Conservation (phyloP, 2,888 invertebrate genomes). For the Agrochola macilenta region DNA sequence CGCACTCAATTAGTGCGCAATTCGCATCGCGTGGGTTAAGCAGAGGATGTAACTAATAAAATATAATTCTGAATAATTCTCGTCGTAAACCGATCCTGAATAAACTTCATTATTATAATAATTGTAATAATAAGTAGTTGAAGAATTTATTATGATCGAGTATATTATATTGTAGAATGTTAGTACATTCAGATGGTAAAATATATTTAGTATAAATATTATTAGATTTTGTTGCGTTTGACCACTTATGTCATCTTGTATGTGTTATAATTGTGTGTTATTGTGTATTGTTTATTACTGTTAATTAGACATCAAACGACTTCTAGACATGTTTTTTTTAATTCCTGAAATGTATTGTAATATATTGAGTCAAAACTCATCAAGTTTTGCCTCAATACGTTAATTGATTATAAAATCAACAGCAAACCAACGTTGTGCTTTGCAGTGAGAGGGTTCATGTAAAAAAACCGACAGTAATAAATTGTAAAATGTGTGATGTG, state of each 20-base stretch:
- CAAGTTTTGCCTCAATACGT: too few relatives aligned
- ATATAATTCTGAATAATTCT: constrained; percentile 36
- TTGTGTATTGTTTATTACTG: too few relatives aligned
- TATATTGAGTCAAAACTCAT: too few relatives aligned
- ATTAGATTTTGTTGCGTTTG: background rate
- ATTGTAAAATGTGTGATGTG: too few relatives aligned
- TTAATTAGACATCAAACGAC: too few relatives aligned
- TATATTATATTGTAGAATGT: constrained; percentile 31
- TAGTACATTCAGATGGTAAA: background rate
- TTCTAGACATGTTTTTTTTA: too few relatives aligned
- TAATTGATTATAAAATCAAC: too few relatives aligned
- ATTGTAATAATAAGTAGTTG: constrained; percentile 14
- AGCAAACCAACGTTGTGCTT: too few relatives aligned
- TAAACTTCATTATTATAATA: constrained; percentile 26
- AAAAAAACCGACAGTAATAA: too few relatives aligned
- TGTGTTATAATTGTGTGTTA: too few relatives aligned
- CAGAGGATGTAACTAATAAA: constrained; percentile 45
- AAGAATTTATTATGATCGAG: constrained; percentile 17
- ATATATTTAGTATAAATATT: background rate
- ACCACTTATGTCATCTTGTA: background rate
- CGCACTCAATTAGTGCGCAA: constrained; percentile 51
- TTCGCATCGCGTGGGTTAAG: constrained; percentile 43
- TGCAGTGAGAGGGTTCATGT: too few relatives aligned
- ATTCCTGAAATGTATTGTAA: too few relatives aligned
- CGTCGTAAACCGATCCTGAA: constrained; percentile 21